Evolutionary conservation across 2,888 invertebrate species (phyloP).

Genomic region (Eledone cirrhosa): DNA sequence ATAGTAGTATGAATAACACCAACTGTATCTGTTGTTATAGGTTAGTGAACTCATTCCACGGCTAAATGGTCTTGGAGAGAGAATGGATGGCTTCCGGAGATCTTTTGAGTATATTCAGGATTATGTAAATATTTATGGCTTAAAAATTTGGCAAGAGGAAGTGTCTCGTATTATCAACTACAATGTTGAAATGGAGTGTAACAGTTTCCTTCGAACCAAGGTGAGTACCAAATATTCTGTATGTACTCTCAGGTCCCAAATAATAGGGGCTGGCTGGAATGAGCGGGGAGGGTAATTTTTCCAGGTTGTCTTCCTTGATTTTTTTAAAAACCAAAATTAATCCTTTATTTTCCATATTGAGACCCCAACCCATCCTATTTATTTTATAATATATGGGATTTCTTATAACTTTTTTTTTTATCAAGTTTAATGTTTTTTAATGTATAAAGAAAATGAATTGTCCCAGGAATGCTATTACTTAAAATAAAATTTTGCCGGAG

Average conservation of each 20-base stretch:
- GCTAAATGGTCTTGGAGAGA: slow-evolving; percentile 78
- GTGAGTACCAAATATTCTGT: slow-evolving; percentile 47
- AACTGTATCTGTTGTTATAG: slow-evolving; percentile 43
- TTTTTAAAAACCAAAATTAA: too few relatives aligned
- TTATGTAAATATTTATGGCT: slow-evolving; percentile 93
- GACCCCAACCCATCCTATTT: too few relatives aligned
- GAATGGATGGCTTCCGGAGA: slow-evolving; percentile 91
- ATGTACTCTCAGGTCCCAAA: too few relatives aligned
- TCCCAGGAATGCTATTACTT: too few relatives aligned
- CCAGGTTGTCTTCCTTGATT: too few relatives aligned
- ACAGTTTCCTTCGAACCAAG: slow-evolving; percentile 77
- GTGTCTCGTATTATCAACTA: slow-evolving; percentile 87
- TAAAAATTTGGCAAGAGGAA: slow-evolving; percentile 95
- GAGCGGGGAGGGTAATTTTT: too few relatives aligned
- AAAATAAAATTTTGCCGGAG: too few relatives aligned
- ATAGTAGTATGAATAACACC: not conserved
- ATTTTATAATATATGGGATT: too few relatives aligned
- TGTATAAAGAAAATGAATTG: too few relatives aligned
- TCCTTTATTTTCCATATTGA: not conserved
- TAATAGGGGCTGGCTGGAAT: too few relatives aligned
- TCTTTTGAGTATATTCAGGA: slow-evolving; percentile 98
- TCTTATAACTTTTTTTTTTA: too few relatives aligned
- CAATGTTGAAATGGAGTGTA: slow-evolving; percentile 92
- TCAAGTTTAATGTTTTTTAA: too few relatives aligned
- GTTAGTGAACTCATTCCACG: slow-evolving; percentile 70